Conservation (phyloP, 2,113 vertebrate species). For the Maccullochella peelii region DNA sequence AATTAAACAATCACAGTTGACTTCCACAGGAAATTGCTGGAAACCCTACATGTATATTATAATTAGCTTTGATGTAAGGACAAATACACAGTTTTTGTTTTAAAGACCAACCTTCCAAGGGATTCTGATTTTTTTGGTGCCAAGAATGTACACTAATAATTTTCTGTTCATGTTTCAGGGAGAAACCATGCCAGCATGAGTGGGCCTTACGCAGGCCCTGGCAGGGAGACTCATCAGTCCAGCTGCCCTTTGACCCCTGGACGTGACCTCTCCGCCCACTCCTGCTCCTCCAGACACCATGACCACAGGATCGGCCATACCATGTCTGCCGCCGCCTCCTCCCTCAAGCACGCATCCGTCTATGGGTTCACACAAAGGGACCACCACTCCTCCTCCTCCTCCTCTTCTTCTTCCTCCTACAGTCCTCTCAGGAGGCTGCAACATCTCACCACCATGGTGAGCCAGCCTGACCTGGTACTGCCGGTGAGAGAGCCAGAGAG, state of each 20-base stretch:
- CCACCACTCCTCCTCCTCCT: constrained; percentile 15
- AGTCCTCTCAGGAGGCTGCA: constrained; percentile 90
- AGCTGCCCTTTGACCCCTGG: constrained; percentile 85
- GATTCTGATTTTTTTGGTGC: not conserved
- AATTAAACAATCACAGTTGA: not conserved
- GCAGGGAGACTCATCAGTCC: constrained; percentile 84
- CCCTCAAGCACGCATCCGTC: constrained; percentile 78
- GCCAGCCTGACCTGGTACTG: constrained; percentile 81
- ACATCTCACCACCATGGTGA: constrained; percentile 92
- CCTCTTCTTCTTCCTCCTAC: constrained; percentile 80
- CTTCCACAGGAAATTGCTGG: not conserved
- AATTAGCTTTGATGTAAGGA: not conserved
- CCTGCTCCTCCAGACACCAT: constrained; percentile 80
- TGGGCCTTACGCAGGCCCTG: constrained; percentile 86
- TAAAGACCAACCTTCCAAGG: not conserved
- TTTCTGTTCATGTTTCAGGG: constrained; percentile 65
- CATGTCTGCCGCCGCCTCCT: constrained; percentile 82
- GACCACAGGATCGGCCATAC: constrained; percentile 77
- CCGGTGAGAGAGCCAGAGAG: constrained; percentile 52
- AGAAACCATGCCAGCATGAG: constrained; percentile 86
- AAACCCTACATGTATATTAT: not conserved
- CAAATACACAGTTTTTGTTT: not conserved
- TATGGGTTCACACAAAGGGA: constrained; percentile 85
- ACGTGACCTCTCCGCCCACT: constrained; percentile 78
- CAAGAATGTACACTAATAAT: not conserved